Percentiles rank a stretch among this genome's conserved stretches.
Evolutionary conservation across 2,797 vertebrate genomes (phyloP).

Genomic region (Melanotaenia parkinsoni): DNA sequence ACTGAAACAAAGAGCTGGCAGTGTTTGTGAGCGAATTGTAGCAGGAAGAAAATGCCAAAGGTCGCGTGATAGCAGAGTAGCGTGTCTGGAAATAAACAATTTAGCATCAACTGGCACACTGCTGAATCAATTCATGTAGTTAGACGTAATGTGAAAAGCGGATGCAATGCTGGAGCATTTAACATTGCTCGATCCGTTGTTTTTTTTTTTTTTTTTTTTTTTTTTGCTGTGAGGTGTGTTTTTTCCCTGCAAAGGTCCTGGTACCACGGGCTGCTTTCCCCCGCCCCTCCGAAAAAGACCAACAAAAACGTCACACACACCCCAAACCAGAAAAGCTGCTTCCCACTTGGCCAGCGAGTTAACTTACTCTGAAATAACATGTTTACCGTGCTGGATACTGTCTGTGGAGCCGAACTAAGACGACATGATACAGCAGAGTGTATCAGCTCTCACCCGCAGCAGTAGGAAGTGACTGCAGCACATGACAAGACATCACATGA

Average conservation of each 20-base stretch:
- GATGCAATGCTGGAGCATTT: no score
- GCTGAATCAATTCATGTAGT: no score
- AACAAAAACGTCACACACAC: conserved; percentile 36
- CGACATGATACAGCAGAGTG: conserved; percentile 82
- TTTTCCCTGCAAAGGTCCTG: conserved; percentile 84
- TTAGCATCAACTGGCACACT: not conserved
- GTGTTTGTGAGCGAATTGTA: conserved; percentile 1
- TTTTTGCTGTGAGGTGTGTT: conserved; percentile 36
- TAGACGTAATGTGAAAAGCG: not conserved
- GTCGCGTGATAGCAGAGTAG: not conserved
- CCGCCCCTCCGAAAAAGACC: conserved; percentile 44
- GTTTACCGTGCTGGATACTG: conserved; percentile 14
- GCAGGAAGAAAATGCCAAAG: not conserved
- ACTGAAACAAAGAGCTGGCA: not conserved
- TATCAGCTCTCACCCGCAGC: conserved; percentile 28
- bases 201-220: conserved; percentile 3
- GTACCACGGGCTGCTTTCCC: conserved; percentile 68
- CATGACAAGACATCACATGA: conserved; percentile 82
- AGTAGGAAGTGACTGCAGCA: conserved; percentile 79
- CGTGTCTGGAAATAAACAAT: not conserved
- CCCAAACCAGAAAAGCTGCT: conserved; percentile 32
- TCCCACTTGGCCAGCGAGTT: not conserved
- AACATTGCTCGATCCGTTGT: not conserved
- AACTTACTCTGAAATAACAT: conserved; percentile 50
- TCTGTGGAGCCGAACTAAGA: conserved; percentile 30